phyloP scores from a whole-genome alignment of 2,797 vertebrate species.

The Channallabes apus region DNA sequence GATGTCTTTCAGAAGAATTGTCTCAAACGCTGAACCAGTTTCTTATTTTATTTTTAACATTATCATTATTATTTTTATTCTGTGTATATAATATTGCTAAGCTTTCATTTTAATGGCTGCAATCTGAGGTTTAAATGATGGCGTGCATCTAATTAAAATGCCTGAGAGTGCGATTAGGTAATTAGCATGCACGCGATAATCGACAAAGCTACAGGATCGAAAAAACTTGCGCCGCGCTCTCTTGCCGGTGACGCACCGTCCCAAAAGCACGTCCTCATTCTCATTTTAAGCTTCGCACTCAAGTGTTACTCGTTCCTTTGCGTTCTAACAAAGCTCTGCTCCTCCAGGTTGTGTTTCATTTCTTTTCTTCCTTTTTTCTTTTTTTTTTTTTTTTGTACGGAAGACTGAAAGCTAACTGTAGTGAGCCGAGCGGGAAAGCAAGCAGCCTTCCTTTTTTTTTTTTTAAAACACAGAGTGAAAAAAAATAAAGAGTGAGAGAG shows the following conservation, averaged over 20 bases:
- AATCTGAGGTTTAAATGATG: background rate
- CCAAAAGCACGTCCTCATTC: background rate
- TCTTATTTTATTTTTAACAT: too few species aligned
- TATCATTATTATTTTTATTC: too few species aligned
- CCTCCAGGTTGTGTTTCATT: background rate
- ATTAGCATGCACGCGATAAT: background rate
- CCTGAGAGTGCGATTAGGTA: background rate
- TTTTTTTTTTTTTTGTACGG: background rate
- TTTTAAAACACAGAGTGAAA: background rate
- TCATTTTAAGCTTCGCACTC: background rate
- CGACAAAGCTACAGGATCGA: background rate
- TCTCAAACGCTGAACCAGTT: background rate
- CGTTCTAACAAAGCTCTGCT: background rate
- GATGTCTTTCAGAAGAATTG: background rate
- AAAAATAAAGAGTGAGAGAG: background rate
- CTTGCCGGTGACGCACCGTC: background rate
- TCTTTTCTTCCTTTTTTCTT: background rate
- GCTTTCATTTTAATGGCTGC: background rate
- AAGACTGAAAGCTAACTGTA: constrained; percentile 3
- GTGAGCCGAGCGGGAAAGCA: background rate
- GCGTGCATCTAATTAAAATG: background rate
- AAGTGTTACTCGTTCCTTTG: constrained; percentile 12
- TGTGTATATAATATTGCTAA: background rate
- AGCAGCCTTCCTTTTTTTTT: too few species aligned
- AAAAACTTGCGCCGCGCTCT: background rate